These are phyloP conservation scores for Dryobates pubescens DNA, from an alignment of 2,797 vertebrate species.

Conservation along the genomic window DNA sequence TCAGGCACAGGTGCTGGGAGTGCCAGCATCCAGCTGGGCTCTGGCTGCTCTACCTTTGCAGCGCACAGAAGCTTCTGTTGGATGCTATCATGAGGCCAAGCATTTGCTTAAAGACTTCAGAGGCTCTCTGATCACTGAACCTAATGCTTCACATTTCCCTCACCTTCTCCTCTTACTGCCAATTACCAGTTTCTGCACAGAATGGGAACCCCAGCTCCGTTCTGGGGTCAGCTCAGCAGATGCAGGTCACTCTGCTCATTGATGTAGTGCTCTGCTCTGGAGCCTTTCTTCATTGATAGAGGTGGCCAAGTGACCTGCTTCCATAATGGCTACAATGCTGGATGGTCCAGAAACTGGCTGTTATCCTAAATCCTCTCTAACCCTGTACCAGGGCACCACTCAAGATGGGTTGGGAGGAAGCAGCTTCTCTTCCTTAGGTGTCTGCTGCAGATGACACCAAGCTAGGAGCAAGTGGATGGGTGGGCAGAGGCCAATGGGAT, in stretches of 20 bases:
- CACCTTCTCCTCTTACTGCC: neutral
- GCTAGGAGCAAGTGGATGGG: too few species aligned
- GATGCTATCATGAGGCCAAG: rapidly evolving
- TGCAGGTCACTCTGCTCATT: neutral
- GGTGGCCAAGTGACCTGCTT: neutral
- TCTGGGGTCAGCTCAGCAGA: neutral
- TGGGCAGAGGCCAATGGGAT: too few species aligned
- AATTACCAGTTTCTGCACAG: neutral
- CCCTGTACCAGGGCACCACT: neutral
- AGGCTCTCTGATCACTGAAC: neutral
- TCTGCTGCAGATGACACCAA: too few species aligned
- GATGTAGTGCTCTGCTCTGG: neutral
- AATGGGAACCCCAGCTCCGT: neutral
- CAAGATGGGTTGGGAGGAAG: neutral
- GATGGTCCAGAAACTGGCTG: neutral
- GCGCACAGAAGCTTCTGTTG: neutral
- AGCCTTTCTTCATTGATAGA: neutral
- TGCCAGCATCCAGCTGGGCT: neutral
- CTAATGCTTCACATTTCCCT: neutral
- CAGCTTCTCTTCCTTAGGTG: neutral
- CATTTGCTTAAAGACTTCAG: neutral
- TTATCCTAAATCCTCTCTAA: neutral
- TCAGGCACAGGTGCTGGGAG: rapidly evolving
- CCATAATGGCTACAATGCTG: neutral
- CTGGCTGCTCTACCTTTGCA: neutral